A percentile compares a stretch with the other conserved stretches of the same genome.
Conservation (phyloP, 1,140 invertebrate genomes). For the Drosophila malerkotliana region DNA sequence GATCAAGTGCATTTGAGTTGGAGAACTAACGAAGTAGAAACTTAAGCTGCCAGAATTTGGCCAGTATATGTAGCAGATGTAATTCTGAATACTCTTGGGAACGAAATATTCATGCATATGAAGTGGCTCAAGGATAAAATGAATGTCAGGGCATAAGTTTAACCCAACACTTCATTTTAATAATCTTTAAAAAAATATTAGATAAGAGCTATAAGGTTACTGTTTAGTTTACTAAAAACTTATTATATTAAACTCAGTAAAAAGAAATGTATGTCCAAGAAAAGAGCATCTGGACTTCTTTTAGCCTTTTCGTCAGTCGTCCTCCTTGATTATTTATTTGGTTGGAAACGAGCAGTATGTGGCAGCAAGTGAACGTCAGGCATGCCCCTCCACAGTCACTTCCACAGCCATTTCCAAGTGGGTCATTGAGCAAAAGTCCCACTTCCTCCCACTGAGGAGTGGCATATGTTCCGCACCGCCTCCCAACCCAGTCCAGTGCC, state of each 20-base stretch:
- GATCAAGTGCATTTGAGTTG: slow-evolving; percentile 72
- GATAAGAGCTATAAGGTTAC: too few relatives aligned
- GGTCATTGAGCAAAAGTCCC: slow-evolving; percentile 47
- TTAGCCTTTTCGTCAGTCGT: not conserved
- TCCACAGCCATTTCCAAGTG: slow-evolving; percentile 47
- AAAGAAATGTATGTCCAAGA: too few relatives aligned
- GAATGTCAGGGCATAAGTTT: not conserved
- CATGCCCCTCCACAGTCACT: slow-evolving; percentile 8
- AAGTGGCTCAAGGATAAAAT: not conserved
- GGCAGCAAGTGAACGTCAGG: slow-evolving; percentile 19
- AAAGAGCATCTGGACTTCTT: slow-evolving; percentile 26
- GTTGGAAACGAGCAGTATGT: slow-evolving; percentile 19
- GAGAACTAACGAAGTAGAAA: slow-evolving; percentile 72
- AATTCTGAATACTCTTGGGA: not conserved
- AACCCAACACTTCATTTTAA: too few relatives aligned
- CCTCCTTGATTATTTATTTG: slow-evolving; percentile 30
- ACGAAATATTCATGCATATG: not conserved
- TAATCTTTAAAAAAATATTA: too few relatives aligned
- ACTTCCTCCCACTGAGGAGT: slow-evolving; percentile 16
- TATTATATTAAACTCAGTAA: too few relatives aligned
- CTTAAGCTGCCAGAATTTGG: slow-evolving; percentile 34
- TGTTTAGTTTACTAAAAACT: too few relatives aligned
- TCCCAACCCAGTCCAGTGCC: not conserved
- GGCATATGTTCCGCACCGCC: slow-evolving; percentile 25
- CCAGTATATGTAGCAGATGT: slow-evolving; percentile 19